Evolutionary conservation across 2,888 invertebrate genomes (phyloP).

Genomic region (Sthenelais limicola): DNA sequence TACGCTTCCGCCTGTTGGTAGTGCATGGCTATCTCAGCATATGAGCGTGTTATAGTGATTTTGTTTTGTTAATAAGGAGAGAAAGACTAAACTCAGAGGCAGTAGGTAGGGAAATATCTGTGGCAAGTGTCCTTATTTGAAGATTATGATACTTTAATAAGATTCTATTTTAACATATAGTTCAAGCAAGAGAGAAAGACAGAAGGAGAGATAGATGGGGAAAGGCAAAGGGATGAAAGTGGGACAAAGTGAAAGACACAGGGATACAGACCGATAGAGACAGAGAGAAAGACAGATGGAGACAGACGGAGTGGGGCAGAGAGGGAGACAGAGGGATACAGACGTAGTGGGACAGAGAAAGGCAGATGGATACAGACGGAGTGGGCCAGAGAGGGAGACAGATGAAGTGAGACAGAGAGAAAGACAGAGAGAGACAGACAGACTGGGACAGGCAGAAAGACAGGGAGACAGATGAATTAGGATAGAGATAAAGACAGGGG

Average conservation of each 20-base stretch:
- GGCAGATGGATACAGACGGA: not conserved
- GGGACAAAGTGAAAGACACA: not conserved
- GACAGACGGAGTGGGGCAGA: conserved; percentile 1
- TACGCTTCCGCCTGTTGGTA: no score
- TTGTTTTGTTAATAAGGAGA: no score
- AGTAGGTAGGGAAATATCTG: no score
- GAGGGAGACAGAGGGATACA: not conserved
- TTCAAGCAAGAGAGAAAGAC: conserved; percentile 15
- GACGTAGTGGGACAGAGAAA: not conserved
- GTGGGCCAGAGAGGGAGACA: not conserved
- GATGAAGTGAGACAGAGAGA: not conserved
- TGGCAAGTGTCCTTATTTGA: no score
- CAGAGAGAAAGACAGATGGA: not conserved
- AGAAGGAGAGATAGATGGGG: not conserved
- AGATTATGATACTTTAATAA: no score
- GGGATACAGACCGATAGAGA: conserved; percentile 11
- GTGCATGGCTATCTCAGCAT: no score
- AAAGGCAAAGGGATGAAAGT: no score
- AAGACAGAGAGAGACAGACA: not conserved
- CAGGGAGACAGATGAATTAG: not conserved
- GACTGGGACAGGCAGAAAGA: not conserved
- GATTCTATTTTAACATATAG: no score
- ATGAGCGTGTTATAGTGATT: no score
- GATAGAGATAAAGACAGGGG: not conserved
- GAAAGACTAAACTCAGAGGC: no score